Evolutionary conservation across 2,888 invertebrate species (phyloP), one percentile per base, ranked within the genome.

Genomic region (Eulithis prunata): DNA sequence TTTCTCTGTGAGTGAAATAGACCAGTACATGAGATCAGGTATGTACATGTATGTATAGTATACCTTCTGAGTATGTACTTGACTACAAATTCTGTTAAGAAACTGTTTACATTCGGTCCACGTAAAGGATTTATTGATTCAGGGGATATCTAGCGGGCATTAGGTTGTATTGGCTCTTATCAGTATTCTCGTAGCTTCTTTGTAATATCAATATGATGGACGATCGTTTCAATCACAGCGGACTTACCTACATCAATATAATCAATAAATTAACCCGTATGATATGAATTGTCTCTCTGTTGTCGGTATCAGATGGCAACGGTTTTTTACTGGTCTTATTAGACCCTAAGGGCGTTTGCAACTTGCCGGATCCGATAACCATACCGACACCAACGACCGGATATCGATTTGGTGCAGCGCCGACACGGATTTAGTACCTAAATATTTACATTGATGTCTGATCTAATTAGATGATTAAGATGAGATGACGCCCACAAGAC

Each of bases 121-220:
- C 53, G 53, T 53, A 53, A 53, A 53, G 13, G 53, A 54, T 41
- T 54, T 14, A 54, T 54, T 53, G 53, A 54, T 55, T 54, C 54
- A 54, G 38, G 11, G 43, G 55, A 12, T 21, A 43, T 55, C 43
- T 55, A 8, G 14, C 21, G 43, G 43, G 55, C 28, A 43, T 14
- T 54, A 55, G 21, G 13, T 21, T 54, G 14, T 14, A n/a, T 53
- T 12, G 6, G 2, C 28, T 36, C 36, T 51, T 54, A 58, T 21
- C 51, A 60, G 45, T 53, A 32, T 52, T 43, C 41, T 52, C 21
- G 28, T 53, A 32, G 41, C 45, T 60, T 60, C 59, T 53, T 53
- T 32, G 45, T 60, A 21, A 55, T 58, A 52, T 41, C 41, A 12
- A 28, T 10, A 43, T 59, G 43, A 59, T 21, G 21, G 51, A 59